Percentiles rank a stretch among this genome's conserved stretches.
Evolutionary conservation across 2,797 vertebrate species (phyloP).

Genomic region (Lacerta viridis): DNA sequence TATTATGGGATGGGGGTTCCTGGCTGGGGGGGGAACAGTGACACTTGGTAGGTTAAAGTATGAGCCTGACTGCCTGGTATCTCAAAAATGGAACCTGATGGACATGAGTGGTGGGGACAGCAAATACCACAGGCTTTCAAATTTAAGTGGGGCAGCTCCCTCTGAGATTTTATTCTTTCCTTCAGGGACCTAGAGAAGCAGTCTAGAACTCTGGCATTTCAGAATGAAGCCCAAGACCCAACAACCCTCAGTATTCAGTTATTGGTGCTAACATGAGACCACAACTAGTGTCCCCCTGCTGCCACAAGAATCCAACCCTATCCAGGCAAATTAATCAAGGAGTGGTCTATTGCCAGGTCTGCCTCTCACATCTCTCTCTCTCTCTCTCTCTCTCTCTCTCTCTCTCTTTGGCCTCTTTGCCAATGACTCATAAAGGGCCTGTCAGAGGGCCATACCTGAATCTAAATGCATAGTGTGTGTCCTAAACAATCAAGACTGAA

Average conservation of each 20-base stretch:
- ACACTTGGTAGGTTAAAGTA: not conserved
- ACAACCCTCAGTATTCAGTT: not conserved
- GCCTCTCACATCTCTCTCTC: no score
- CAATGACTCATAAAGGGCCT: no score
- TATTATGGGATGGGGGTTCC: not conserved
- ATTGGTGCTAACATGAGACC: not conserved
- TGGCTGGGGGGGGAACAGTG: not conserved
- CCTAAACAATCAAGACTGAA: no score
- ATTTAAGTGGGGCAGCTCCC: no score
- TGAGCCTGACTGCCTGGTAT: not conserved
- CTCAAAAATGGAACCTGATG: not conserved
- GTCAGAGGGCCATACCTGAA: no score
- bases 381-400: no score
- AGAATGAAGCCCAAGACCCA: not conserved
- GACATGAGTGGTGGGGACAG: not conserved
- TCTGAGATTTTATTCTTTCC: not conserved
- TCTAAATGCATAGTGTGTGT: no score
- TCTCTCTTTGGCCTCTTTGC: no score
- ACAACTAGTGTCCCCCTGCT: not conserved
- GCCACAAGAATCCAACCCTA: no score
- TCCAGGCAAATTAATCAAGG: no score
- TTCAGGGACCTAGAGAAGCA: not conserved
- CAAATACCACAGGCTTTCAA: not conserved
- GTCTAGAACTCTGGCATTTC: not conserved
- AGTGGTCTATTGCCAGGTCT: no score